Conservation (phyloP, 2,113 vertebrate genomes). For the Takifugu flavidus region DNA sequence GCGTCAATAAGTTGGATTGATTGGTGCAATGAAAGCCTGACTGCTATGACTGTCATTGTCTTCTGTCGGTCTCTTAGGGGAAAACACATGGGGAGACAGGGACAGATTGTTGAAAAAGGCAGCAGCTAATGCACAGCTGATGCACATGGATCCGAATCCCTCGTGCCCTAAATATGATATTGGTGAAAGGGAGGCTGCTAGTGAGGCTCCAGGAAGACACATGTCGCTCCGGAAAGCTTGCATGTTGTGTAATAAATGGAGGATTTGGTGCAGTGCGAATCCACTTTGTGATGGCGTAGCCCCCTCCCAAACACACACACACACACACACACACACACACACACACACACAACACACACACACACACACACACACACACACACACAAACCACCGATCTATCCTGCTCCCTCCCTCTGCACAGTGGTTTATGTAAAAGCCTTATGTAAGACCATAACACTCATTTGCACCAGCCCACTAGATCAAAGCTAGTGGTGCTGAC, state of each 20-base stretch:
- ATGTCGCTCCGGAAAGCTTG: slow-evolving; percentile 32
- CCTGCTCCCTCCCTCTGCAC: slow-evolving; percentile 30
- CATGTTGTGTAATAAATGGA: slow-evolving; percentile 32
- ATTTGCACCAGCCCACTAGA: slow-evolving; percentile 48
- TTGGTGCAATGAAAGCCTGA: slow-evolving; percentile 27
- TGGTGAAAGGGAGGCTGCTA: slow-evolving; percentile 17
- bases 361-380: slow-evolving; percentile 2
- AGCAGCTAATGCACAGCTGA: slow-evolving; percentile 1
- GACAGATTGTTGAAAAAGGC: neutral
- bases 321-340: neutral
- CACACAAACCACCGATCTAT: slow-evolving; percentile 5
- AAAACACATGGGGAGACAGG: slow-evolving; percentile 1
- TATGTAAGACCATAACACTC: slow-evolving; percentile 71
- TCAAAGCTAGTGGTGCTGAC: slow-evolving; percentile 53
- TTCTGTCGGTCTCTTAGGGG: slow-evolving; percentile 9
- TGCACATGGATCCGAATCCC: slow-evolving; percentile 18
- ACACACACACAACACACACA: slow-evolving; percentile 12
- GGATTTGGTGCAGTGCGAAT: slow-evolving; percentile 76
- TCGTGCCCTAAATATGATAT: slow-evolving; percentile 27
- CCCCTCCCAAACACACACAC: neutral
- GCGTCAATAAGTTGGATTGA: slow-evolving; percentile 54
- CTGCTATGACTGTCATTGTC: slow-evolving; percentile 25
- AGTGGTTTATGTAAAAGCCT: slow-evolving; percentile 72
- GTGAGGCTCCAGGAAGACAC: slow-evolving; percentile 26
- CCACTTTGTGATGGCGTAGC: slow-evolving; percentile 68